Evolutionary conservation across 2,888 invertebrate genomes (phyloP).

Genomic region (Brenthis daphne): DNA sequence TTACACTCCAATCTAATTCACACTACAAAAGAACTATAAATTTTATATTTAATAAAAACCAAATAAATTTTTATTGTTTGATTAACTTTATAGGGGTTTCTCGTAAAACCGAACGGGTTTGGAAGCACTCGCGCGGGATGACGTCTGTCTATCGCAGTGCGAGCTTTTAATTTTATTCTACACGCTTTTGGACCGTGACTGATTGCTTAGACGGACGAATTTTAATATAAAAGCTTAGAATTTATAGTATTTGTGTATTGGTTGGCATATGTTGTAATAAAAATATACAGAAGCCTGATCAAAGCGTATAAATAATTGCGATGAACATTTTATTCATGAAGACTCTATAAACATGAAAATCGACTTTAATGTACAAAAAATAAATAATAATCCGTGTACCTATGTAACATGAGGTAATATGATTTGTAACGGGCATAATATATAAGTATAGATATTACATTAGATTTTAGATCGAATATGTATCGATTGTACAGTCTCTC

Average conservation of each 20-base stretch:
- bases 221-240: conserved; percentile 10
- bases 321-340: too few species aligned
- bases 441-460: too few species aligned
- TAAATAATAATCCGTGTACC: too few species aligned
- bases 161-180: conserved; percentile 38
- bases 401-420: too few species aligned
- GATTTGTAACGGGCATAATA: too few species aligned
- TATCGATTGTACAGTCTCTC: too few species aligned
- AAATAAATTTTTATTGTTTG: conserved; percentile 27
- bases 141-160: conserved; percentile 49
- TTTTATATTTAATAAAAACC: conserved; percentile 24
- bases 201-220: conserved; percentile 21
- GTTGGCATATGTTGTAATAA: not conserved
- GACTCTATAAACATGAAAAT: too few species aligned
- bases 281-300: too few species aligned
- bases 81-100: conserved; percentile 27
- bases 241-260: not conserved
- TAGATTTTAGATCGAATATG: too few species aligned
- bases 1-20: conserved; percentile 8
- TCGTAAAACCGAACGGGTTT: conserved; percentile 31
- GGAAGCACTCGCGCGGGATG: conserved; percentile 47
- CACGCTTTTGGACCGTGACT: conserved; percentile 29
- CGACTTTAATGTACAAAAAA: too few species aligned
- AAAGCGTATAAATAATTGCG: too few species aligned
- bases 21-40: conserved; percentile 20